Evolutionary conservation across 64 coral and sea anemone species (phyloP).

Genomic region (Montipora cactus): DNA sequence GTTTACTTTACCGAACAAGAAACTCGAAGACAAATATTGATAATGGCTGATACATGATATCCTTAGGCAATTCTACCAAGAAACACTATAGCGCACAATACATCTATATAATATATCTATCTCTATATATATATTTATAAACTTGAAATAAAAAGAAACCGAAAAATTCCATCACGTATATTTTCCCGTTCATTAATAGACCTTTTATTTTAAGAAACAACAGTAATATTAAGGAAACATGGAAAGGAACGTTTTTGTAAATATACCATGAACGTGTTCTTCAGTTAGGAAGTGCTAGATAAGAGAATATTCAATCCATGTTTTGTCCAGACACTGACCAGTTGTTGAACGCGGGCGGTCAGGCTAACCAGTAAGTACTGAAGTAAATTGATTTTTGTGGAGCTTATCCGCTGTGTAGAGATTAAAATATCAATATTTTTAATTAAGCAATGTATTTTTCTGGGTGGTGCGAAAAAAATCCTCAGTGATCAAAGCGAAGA

Average conservation of each 20-base stretch:
- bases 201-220: too few species aligned
- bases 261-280: not conserved
- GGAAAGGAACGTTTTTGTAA: not conserved
- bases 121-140: not conserved
- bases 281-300: not conserved
- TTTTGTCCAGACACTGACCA: too few species aligned
- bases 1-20: not conserved
- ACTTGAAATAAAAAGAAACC: slow-evolving; percentile 9
- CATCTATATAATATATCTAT: too few species aligned
- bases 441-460: not conserved
- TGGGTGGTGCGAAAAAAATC: not conserved
- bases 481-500: slow-evolving; percentile 12
- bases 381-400: too few species aligned
- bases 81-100: not conserved
- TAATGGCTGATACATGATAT: not conserved
- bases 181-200: not conserved
- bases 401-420: too few species aligned
- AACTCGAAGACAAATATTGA: slow-evolving; percentile 7
- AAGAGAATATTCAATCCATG: too few species aligned
- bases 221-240: not conserved
- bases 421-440: too few species aligned
- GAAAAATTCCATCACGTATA: not conserved
- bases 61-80: slow-evolving; percentile 1
- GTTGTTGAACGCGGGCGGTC: too few species aligned
- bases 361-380: too few species aligned